A percentile compares a stretch with the other conserved stretches of the same genome.
phyloP scores from a whole-genome alignment of 1,140 invertebrate species.

The Zaprionus tsacasi region DNA sequence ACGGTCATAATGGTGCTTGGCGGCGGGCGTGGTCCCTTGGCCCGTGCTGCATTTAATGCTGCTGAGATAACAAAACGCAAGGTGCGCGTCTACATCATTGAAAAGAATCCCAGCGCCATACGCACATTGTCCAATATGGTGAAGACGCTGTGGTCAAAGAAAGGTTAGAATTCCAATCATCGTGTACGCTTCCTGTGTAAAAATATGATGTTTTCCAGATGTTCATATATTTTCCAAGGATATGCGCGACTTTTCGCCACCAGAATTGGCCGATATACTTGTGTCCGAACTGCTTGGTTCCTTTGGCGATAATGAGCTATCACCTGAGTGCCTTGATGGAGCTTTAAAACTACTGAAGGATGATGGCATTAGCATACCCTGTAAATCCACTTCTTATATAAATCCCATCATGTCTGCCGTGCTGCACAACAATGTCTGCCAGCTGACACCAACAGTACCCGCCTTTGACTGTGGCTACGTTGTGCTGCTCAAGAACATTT shows the following conservation, averaged over 20 bases:
- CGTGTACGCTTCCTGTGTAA: not conserved
- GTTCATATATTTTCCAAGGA: slow-evolving; percentile 93
- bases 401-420: slow-evolving; percentile 89
- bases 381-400: slow-evolving; percentile 95
- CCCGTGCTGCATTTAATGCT: slow-evolving; percentile 93
- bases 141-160: slow-evolving; percentile 92
- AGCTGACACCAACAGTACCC: slow-evolving; percentile 40
- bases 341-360: slow-evolving; percentile 94
- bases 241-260: slow-evolving; percentile 94
- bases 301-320: slow-evolving; percentile 99
- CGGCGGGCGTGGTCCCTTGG: slow-evolving; percentile 97
- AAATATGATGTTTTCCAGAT: slow-evolving; percentile 47
- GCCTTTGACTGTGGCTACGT: slow-evolving; percentile 89
- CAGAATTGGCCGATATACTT: slow-evolving; percentile 96
- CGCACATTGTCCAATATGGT: slow-evolving; percentile 93
- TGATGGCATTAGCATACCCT: slow-evolving; percentile 96
- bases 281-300: slow-evolving; percentile 98
- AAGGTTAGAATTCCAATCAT: slow-evolving; percentile 80
- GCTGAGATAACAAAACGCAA: slow-evolving; percentile 85
- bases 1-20: slow-evolving; percentile 95
- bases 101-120: slow-evolving; percentile 99
- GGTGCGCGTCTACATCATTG: slow-evolving; percentile 95
- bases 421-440: slow-evolving; percentile 85
- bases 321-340: slow-evolving; percentile 99
- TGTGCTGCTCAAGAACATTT: slow-evolving; percentile 95